These are phyloP conservation scores for Andricus quercusramuli DNA, from an alignment of 2,888 invertebrate species.

Conservation along the genomic window DNA sequence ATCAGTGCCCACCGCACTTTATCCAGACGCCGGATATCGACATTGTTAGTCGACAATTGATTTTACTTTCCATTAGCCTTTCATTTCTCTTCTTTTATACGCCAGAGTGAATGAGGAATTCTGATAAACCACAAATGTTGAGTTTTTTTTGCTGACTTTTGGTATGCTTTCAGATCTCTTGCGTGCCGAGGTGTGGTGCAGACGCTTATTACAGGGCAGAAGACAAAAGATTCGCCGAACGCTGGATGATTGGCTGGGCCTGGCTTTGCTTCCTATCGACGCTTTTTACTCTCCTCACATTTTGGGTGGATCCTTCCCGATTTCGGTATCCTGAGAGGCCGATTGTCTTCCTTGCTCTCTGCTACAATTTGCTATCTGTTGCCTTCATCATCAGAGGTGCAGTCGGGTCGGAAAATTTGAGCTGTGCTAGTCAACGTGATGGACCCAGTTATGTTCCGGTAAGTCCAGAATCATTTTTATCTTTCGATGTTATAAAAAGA, in stretches of 20 bases:
- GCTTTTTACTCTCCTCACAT: conserved; percentile 90
- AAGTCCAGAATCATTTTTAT: conserved; percentile 47
- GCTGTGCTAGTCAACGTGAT: conserved; percentile 76
- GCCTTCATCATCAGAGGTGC: conserved; percentile 87
- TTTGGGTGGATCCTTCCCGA: conserved; percentile 92
- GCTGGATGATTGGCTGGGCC: conserved; percentile 89
- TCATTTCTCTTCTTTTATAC: neutral
- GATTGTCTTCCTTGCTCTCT: conserved; percentile 92
- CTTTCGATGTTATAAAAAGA: neutral
- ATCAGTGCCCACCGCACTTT: conserved; percentile 83
- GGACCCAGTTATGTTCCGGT: conserved; percentile 77
- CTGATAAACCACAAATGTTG: neutral
- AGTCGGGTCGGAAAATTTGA: conserved; percentile 78
- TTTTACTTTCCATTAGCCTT: neutral
- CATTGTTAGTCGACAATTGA: conserved; percentile 61
- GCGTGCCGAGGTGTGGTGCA: conserved; percentile 83
- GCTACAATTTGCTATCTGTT: conserved; percentile 90
- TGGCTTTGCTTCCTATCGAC: conserved; percentile 90
- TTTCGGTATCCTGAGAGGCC: conserved; percentile 97
- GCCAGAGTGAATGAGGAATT: neutral
- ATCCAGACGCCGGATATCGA: conserved; percentile 80
- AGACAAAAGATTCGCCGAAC: conserved; percentile 86
- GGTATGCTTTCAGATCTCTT: conserved; percentile 72
- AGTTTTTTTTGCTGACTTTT: neutral
- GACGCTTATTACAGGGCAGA: conserved; percentile 85